Conservation (phyloP, 1,140 invertebrate species). For the Babylonia areolata region DNA sequence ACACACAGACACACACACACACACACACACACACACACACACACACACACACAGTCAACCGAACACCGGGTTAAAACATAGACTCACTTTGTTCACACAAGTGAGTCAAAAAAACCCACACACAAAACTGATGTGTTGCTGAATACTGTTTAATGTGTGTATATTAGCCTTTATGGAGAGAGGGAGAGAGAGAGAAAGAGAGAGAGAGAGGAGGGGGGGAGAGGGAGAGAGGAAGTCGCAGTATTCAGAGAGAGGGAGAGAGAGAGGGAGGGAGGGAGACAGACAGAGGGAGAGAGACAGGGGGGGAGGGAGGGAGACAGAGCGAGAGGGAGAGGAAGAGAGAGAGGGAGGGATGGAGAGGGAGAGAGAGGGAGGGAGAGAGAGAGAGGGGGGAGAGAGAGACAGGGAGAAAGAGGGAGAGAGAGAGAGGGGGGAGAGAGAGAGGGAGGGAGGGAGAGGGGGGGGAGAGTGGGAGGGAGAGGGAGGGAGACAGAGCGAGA, state of each 20-base stretch:
- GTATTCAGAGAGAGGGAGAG: neutral
- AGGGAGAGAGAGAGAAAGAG: conserved; percentile 19
- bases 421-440: neutral
- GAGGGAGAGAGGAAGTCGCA: neutral
- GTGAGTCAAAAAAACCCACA: too few species aligned
- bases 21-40: too few species aligned
- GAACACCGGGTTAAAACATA: too few species aligned
- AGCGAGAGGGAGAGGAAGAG: neutral
- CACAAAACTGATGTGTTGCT: too few species aligned
- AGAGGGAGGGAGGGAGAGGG: neutral
- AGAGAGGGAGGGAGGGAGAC: neutral
- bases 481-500: neutral
- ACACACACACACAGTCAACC: too few species aligned
- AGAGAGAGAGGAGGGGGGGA: conserved; percentile 20
- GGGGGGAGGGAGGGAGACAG: neutral
- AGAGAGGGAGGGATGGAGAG: neutral
- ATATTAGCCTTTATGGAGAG: too few species aligned
- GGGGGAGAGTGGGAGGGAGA: neutral
- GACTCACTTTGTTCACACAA: too few species aligned
- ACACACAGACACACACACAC: too few species aligned
- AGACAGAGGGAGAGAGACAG: neutral
- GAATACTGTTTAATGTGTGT: too few species aligned
- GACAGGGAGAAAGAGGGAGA: neutral
- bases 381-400: neutral
- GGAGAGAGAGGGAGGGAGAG: neutral